Base-by-base conservation (phyloP, 1,140 invertebrate species). In the Globodera rostochiensis region DNA sequence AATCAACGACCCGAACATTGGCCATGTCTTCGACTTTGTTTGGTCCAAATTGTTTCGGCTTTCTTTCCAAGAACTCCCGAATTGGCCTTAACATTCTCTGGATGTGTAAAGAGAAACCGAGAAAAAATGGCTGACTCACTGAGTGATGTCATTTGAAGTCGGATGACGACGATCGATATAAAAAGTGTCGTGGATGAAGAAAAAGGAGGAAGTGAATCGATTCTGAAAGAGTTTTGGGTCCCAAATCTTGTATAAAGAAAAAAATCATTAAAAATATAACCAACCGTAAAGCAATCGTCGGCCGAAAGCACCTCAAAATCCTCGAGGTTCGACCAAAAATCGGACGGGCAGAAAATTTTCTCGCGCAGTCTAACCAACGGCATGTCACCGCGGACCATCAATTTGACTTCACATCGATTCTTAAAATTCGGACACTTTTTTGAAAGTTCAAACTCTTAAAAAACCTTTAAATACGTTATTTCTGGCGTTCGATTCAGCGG, bases 151-250 rank as follows among this genome's bases (percentile, higher is more conserved):
- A 76, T 74, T 79, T 69, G 87, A 85, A 70, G 90, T 87, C 8
- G 87, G 80, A 8, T 87, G 71, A 45, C 88, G 80, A 77, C 85
- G 84, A 75, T 91, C 91, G 84, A 91, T 88, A 84, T 91, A 91
- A 82, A 91, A 91, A 6, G 87, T 90, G 73, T 90, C 88, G 80
- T 91, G 90, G 60, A 91, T 90, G 83, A 90, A 91, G 75, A 91
- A 89, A 84, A 90, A 89, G 11, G 87, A 86, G 8, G 91, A 91
- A 73, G 90, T 91, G 83, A 85, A 91, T 21, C 88, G 75, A 79
- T 90, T 88, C 90, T 91, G 83, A 77, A 74, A 19, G 25, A 6
- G 1, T 13, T 11, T 66, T 66, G 13, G 0, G 60, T 21, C 1
- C 25, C 25, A 25, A 25, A 25, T 25, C 1, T 25, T 25, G 25